These are phyloP conservation scores for Calonectris borealis DNA, from an alignment of 2,113 vertebrate species.

Conservation along the genomic window DNA sequence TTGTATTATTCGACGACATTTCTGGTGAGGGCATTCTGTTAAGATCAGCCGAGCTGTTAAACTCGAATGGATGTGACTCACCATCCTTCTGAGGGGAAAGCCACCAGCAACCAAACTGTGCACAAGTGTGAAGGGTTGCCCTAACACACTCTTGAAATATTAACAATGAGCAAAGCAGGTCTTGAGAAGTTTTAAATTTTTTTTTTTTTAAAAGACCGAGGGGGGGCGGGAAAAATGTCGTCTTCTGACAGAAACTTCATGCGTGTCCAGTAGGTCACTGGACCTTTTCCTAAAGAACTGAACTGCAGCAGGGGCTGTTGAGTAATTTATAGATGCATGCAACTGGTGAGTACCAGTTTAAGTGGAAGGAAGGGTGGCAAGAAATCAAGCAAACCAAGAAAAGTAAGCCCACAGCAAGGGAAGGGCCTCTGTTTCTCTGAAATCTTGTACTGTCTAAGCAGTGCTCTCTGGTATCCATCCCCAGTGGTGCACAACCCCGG, in stretches of 20 bases:
- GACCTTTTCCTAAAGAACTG: neutral
- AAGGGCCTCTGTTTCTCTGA: neutral
- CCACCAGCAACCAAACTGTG: neutral
- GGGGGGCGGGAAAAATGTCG: fast-evolving
- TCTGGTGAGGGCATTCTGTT: slow-evolving; percentile 15
- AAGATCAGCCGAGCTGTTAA: slow-evolving; percentile 1
- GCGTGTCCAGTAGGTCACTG: neutral
- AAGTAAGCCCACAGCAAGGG: neutral
- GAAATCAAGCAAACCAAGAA: neutral
- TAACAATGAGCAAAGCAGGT: neutral
- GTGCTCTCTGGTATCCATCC: neutral
- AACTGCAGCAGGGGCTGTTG: neutral
- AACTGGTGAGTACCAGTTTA: neutral
- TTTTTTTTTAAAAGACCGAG: neutral
- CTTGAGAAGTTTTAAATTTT: neutral
- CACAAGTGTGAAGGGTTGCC: neutral
- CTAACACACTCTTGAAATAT: neutral
- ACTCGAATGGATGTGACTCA: slow-evolving; percentile 1
- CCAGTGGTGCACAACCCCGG: neutral
- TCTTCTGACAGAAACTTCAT: neutral
- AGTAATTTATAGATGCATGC: neutral
- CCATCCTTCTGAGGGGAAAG: neutral
- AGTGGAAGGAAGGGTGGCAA: neutral
- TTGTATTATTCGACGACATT: neutral
- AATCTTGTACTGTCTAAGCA: neutral